Conservation (phyloP, 2,797 vertebrate genomes). For the Xenops minutus region DNA sequence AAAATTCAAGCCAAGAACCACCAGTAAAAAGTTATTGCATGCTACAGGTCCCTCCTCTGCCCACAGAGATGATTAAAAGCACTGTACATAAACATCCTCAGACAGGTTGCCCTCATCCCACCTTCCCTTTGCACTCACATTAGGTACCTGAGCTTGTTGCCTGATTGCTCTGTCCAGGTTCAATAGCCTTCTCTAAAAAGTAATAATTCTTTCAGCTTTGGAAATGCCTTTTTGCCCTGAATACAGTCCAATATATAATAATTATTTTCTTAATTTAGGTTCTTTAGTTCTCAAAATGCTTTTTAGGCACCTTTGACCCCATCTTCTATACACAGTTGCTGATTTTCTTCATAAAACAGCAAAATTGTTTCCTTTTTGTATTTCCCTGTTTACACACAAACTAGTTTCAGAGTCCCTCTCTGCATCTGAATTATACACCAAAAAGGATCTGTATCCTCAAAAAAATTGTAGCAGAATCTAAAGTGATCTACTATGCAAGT, state of each 20-base stretch:
- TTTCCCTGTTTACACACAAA: not conserved
- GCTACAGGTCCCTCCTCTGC: not conserved
- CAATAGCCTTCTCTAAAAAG: not conserved
- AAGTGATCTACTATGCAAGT: not conserved
- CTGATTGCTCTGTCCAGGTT: not conserved
- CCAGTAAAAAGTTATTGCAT: not conserved
- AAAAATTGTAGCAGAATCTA: constrained; percentile 27
- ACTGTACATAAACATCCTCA: too few species aligned
- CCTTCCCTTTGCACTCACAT: not conserved
- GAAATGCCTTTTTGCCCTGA: not conserved
- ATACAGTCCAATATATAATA: not conserved
- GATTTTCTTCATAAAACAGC: not conserved
- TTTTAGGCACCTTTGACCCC: not conserved
- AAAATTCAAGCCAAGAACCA: not conserved
- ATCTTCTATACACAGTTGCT: not conserved
- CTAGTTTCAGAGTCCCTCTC: not conserved
- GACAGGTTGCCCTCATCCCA: not conserved
- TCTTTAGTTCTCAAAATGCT: not conserved
- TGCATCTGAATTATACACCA: not conserved
- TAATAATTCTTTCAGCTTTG: not conserved
- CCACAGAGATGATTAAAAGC: not conserved
- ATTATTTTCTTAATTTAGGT: not conserved
- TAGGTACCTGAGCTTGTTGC: not conserved
- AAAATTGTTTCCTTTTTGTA: not conserved
- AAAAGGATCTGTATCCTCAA: not conserved